Evolutionary conservation across 2,888 invertebrate genomes (phyloP).

Genomic region (Oeneis ivallda): DNA sequence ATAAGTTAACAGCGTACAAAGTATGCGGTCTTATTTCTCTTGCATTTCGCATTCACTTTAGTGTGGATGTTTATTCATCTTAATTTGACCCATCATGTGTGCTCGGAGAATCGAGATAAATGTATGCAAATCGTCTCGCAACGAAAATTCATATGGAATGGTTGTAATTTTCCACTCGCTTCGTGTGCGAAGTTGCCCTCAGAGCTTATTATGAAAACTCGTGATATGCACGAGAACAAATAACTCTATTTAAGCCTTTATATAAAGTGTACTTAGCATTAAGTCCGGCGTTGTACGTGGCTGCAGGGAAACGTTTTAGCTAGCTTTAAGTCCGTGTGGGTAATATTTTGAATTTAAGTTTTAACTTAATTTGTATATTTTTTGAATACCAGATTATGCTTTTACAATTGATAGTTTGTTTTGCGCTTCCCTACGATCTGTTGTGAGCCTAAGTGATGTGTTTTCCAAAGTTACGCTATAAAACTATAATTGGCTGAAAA

Average conservation of each 20-base stretch:
- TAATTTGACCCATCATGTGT: conserved; percentile 24
- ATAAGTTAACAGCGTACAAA: not conserved
- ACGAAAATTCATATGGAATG: conserved; percentile 39
- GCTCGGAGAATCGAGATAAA: conserved; percentile 23
- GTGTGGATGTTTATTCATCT: conserved; percentile 20
- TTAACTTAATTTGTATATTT: not conserved
- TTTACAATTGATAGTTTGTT: too few species aligned
- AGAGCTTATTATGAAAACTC: conserved; percentile 40
- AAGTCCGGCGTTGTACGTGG: conserved; percentile 16
- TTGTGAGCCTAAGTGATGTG: too few species aligned
- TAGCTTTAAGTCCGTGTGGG: conserved; percentile 2
- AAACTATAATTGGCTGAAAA: too few species aligned
- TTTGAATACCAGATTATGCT: not conserved
- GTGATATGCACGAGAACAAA: conserved; percentile 34
- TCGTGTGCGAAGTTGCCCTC: conserved; percentile 36
- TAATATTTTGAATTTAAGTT: conserved; percentile 4
- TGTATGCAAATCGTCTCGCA: conserved; percentile 36
- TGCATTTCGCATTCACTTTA: not conserved
- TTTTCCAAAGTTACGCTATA: too few species aligned
- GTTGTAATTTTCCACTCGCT: conserved; percentile 40
- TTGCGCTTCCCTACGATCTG: too few species aligned
- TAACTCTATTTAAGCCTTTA: conserved; percentile 36
- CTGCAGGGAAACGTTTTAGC: conserved; percentile 9
- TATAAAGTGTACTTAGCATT: conserved; percentile 40
- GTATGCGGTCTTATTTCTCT: not conserved